These are phyloP conservation scores for Campoplex capitator DNA, from an alignment of 2,888 invertebrate species.

Conservation along the genomic window DNA sequence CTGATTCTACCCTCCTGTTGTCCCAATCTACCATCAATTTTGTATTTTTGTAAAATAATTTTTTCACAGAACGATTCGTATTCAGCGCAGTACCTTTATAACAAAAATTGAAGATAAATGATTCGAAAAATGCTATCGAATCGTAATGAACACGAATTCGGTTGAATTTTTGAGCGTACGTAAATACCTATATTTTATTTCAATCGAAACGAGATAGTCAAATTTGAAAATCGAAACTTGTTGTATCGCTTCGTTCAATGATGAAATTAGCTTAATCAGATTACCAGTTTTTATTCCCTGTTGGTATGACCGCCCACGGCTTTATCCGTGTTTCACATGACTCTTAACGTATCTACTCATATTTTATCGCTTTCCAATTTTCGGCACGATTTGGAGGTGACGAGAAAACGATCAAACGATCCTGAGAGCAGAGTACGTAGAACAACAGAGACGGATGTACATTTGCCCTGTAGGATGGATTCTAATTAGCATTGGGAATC, in stretches of 20 bases:
- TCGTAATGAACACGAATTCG: not conserved
- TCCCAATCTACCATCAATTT: not conserved
- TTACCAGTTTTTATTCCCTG: not conserved
- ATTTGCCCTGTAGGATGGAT: constrained; percentile 79
- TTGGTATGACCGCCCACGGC: no score
- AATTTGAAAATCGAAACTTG: not conserved
- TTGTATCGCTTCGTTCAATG: not conserved
- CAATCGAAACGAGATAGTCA: not conserved
- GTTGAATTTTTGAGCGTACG: not conserved
- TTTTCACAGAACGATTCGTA: not conserved
- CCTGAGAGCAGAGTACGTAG: not conserved
- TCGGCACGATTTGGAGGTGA: constrained; percentile 43
- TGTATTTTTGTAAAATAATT: not conserved
- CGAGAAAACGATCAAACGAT: constrained; percentile 47
- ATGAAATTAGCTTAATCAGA: not conserved
- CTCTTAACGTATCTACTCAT: not conserved
- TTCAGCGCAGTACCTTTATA: not conserved
- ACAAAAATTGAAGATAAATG: not conserved
- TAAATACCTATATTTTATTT: not conserved
- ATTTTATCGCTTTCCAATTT: not conserved
- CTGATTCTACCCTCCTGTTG: not conserved
- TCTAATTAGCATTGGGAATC: constrained; percentile 84
- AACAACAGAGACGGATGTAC: constrained; percentile 79
- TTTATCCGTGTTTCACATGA: not conserved
- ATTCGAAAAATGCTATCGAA: not conserved